Evolutionary conservation across 1,140 invertebrate species (phyloP).

Genomic region (Eurosta solidaginis): DNA sequence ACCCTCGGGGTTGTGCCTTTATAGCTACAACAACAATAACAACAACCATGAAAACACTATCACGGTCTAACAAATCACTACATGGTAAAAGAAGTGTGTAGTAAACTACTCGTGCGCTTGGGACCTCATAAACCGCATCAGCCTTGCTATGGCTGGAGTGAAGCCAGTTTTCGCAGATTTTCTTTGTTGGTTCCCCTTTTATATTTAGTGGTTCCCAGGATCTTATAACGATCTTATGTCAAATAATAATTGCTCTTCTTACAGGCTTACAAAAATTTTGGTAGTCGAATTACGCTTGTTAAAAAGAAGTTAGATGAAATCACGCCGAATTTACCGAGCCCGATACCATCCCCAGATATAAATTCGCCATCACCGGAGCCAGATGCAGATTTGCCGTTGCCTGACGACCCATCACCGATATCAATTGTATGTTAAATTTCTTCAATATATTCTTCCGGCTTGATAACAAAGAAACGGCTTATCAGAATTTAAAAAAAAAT

Average conservation of each 20-base stretch:
- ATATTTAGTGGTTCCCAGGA: neutral
- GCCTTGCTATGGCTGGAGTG: too few relatives aligned
- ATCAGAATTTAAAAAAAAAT: too few relatives aligned
- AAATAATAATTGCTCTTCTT: constrained; percentile 27
- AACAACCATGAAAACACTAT: too few relatives aligned
- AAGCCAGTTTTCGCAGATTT: too few relatives aligned
- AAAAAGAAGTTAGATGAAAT: constrained; percentile 84
- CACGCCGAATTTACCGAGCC: constrained; percentile 67
- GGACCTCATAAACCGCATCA: too few relatives aligned
- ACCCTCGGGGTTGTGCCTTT: too few relatives aligned
- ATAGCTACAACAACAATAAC: too few relatives aligned
- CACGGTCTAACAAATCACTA: too few relatives aligned
- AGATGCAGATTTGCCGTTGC: constrained; percentile 77
- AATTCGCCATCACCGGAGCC: constrained; percentile 85
- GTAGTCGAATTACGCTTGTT: constrained; percentile 79
- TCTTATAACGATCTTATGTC: neutral
- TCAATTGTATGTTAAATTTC: constrained; percentile 39
- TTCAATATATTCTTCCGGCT: neutral
- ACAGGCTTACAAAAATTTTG: constrained; percentile 92
- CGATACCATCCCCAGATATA: constrained; percentile 75
- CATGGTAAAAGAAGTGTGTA: too few relatives aligned
- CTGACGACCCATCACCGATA: constrained; percentile 59
- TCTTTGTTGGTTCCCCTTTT: neutral
- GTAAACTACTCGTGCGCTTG: too few relatives aligned
- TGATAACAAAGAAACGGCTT: too few relatives aligned